Conservation (phyloP, 1,140 invertebrate genomes). For the Thaumatotibia leucotreta region DNA sequence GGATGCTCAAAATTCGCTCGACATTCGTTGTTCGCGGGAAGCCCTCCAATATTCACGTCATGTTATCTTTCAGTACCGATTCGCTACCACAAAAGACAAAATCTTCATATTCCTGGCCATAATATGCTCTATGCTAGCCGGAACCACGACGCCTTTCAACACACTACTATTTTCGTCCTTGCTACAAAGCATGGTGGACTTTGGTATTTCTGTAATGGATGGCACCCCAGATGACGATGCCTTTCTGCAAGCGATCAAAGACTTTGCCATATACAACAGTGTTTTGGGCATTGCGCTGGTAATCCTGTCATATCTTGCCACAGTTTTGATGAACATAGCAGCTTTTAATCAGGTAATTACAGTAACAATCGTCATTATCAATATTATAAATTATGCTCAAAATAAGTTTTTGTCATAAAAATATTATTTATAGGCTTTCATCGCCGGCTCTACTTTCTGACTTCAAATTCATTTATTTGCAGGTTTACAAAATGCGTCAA, state of each 20-base stretch:
- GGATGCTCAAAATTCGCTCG: no score
- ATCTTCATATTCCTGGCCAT: constrained; percentile 78
- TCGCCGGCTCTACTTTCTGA: no score
- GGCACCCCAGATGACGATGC: constrained; percentile 32
- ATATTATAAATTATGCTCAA: no score
- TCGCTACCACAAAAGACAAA: constrained; percentile 78
- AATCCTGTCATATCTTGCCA: constrained; percentile 79
- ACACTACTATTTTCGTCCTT: constrained; percentile 83
- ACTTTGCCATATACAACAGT: constrained; percentile 79
- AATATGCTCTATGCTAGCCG: constrained; percentile 78
- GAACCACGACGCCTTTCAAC: constrained; percentile 81
- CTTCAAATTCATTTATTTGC: constrained; percentile 33
- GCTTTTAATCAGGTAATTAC: constrained; percentile 81
- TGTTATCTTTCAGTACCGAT: constrained; percentile 77
- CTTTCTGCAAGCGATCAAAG: constrained; percentile 65
- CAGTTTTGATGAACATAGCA: constrained; percentile 81
- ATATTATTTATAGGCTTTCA: no score
- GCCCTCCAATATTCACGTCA: no score
- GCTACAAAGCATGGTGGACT: constrained; percentile 74
- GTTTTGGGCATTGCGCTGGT: constrained; percentile 79
- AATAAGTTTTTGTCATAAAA: no score
- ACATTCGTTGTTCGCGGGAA: no score
- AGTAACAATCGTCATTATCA: no score
- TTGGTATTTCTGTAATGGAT: constrained; percentile 36
- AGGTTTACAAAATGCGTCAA: constrained; percentile 77